These are phyloP conservation scores for Cranoglanis bouderius DNA, from an alignment of 2,113 vertebrate genomes.

Conservation along the genomic window DNA sequence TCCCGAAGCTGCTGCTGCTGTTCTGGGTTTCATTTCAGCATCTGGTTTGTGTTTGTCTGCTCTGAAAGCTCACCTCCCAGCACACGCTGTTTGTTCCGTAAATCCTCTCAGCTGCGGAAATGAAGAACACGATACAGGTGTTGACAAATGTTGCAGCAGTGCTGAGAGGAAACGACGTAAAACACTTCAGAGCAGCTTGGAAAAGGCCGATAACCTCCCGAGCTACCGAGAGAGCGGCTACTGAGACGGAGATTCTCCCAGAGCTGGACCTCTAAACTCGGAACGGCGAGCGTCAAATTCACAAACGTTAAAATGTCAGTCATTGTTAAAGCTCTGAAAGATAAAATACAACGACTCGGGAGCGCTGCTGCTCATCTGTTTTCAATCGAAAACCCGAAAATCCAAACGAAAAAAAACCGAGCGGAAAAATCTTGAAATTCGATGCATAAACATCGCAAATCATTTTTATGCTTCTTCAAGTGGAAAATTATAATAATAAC, in stretches of 20 bases:
- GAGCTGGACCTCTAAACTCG: too few species aligned
- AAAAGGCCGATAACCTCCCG: not conserved
- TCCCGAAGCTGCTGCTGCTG: slow-evolving; percentile 11
- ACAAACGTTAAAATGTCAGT: not conserved
- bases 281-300: not conserved
- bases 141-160: slow-evolving; percentile 19
- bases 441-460: not conserved
- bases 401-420: not conserved
- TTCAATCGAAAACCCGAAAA: not conserved
- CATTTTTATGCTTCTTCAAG: not conserved
- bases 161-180: slow-evolving; percentile 21
- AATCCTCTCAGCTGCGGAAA: slow-evolving; percentile 35
- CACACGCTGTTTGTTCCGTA: slow-evolving; percentile 13
- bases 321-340: not conserved
- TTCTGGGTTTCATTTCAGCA: slow-evolving; percentile 38
- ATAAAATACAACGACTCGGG: not conserved
- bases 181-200: not conserved
- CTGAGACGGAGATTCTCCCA: not conserved
- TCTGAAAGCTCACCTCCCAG: slow-evolving; percentile 13
- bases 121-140: slow-evolving; percentile 34
- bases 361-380: not conserved
- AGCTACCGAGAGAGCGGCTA: not conserved
- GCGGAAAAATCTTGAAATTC: not conserved
- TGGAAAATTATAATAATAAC: too few species aligned
- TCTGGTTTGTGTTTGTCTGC: slow-evolving; percentile 52